Percentiles rank a stretch among this genome's conserved stretches.
phyloP scores from a whole-genome alignment of 2,888 invertebrate genomes.

The Meliscaeva auricollis region DNA sequence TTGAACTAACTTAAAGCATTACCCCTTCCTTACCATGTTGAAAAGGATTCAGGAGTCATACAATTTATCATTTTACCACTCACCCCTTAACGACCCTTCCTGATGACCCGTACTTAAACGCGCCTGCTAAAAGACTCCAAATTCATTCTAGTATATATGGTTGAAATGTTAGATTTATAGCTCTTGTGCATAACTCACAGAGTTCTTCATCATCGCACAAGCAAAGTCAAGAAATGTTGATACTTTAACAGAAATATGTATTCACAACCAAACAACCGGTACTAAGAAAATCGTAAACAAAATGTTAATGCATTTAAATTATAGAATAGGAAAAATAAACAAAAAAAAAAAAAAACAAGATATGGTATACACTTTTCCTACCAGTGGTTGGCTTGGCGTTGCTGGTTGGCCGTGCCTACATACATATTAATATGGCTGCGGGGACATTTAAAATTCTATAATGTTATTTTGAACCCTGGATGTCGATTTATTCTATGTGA shows the following conservation, averaged over 20 bases:
- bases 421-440: conserved; percentile 72
- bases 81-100: too few species aligned
- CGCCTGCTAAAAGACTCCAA: conserved; percentile 12
- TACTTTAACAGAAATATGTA: conserved; percentile 72
- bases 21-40: too few species aligned
- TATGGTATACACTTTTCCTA: conserved; percentile 18
- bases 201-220: conserved; percentile 15
- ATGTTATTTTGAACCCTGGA: conserved; percentile 74
- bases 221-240: conserved; percentile 52
- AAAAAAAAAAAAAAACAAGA: conserved; percentile 28
- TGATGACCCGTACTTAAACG: background rate
- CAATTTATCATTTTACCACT: too few species aligned
- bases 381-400: conserved; percentile 13
- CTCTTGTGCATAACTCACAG: conserved; percentile 60
- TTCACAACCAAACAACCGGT: conserved; percentile 76
- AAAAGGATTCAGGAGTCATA: too few species aligned
- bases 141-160: conserved; percentile 58
- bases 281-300: conserved; percentile 76
- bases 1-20: too few species aligned
- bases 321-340: conserved; percentile 57
- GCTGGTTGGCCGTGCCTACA: conserved; percentile 60
- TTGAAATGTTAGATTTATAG: conserved; percentile 63
- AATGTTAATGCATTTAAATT: conserved; percentile 76
- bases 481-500: conserved; percentile 74
- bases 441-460: conserved; percentile 76